Percentiles rank a stretch among this genome's conserved stretches.
phyloP scores from a whole-genome alignment of 1,140 invertebrate species.

The Drosophila repleta region DNA sequence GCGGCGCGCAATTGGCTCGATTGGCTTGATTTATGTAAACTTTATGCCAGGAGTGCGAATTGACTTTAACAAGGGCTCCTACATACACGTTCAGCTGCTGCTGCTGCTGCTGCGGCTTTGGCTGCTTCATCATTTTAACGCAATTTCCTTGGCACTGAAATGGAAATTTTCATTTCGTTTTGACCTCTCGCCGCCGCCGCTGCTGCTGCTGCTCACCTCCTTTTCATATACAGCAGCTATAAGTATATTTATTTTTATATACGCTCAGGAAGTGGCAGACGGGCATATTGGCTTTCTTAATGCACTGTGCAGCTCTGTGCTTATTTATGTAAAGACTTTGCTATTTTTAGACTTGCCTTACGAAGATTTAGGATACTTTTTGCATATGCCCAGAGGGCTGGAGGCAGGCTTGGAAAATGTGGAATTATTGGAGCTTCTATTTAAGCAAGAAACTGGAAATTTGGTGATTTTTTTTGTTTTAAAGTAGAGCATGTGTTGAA shows the following conservation, averaged over 20 bases:
- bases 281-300: too few relatives aligned
- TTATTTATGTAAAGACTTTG: too few relatives aligned
- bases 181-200: slow-evolving; percentile 25
- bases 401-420: too few relatives aligned
- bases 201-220: slow-evolving; percentile 3
- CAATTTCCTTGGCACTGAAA: slow-evolving; percentile 60
- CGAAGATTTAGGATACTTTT: too few relatives aligned
- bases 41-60: slow-evolving; percentile 17
- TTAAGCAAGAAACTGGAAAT: too few relatives aligned
- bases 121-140: slow-evolving; percentile 62
- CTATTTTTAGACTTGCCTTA: too few relatives aligned
- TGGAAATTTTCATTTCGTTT: slow-evolving; percentile 57
- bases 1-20: slow-evolving; percentile 17
- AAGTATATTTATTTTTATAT: slow-evolving; percentile 1
- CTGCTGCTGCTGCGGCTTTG: slow-evolving; percentile 9
- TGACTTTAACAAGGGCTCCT: slow-evolving; percentile 4
- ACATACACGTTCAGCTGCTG: slow-evolving; percentile 10
- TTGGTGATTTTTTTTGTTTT: too few relatives aligned
- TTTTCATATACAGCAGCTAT: background rate
- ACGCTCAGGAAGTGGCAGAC: too few relatives aligned
- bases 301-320: too few relatives aligned
- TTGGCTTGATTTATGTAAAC: slow-evolving; percentile 49
- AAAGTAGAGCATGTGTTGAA: too few relatives aligned
- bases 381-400: too few relatives aligned
- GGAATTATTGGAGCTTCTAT: too few relatives aligned